Evolutionary conservation across 1,140 invertebrate genomes (phyloP).

Genomic region (Trissolcus basalis): DNA sequence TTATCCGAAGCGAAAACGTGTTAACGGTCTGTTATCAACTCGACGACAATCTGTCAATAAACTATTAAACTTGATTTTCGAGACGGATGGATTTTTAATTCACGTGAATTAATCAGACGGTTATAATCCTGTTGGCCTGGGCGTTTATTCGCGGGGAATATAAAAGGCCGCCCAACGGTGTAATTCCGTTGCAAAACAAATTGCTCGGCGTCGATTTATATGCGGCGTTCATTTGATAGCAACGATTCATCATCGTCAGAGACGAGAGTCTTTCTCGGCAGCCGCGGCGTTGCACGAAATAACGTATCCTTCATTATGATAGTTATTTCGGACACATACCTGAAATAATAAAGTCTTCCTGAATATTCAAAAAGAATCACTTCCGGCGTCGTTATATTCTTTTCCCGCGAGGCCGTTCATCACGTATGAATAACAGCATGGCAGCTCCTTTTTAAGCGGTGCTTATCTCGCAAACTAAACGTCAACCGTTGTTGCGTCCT

Average conservation of each 20-base stretch:
- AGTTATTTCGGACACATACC: slow-evolving; percentile 38
- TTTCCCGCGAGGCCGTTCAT: slow-evolving; percentile 53
- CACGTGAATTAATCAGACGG: neutral
- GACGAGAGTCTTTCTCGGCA: slow-evolving; percentile 7
- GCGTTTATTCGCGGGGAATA: neutral
- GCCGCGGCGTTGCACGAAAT: slow-evolving; percentile 14
- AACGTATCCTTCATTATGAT: slow-evolving; percentile 38
- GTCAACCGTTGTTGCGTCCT: slow-evolving; percentile 50
- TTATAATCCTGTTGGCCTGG: neutral
- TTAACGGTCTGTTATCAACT: neutral
- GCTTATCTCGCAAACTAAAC: slow-evolving; percentile 62
- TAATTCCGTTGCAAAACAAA: slow-evolving; percentile 3
- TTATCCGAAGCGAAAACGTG: neutral
- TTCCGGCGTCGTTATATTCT: slow-evolving; percentile 47
- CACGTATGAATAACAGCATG: slow-evolving; percentile 51
- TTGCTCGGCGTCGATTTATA: slow-evolving; percentile 27
- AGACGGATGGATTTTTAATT: neutral
- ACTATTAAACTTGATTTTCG: neutral
- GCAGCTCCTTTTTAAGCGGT: slow-evolving; percentile 52
- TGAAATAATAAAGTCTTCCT: slow-evolving; percentile 53
- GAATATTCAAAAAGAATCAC: slow-evolving; percentile 52
- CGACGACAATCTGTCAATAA: neutral
- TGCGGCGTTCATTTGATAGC: slow-evolving; percentile 29
- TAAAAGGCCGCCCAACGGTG: neutral
- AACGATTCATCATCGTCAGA: slow-evolving; percentile 29